These are phyloP conservation scores for Pachypanchax playfairii DNA, from an alignment of 2,113 vertebrate species.

Conservation along the genomic window DNA sequence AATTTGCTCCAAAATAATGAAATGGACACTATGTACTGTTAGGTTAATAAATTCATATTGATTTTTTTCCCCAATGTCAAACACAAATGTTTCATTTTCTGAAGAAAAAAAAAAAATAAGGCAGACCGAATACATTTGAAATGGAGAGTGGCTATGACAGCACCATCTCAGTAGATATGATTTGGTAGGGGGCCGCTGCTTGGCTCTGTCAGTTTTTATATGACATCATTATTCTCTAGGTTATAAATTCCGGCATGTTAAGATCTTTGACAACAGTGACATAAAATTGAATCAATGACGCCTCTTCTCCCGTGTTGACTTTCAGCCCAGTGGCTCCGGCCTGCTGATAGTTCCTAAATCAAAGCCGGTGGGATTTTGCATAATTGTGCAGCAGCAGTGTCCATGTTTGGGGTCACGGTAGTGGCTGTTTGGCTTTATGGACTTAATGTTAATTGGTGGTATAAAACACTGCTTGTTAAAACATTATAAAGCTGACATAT, in stretches of 20 bases:
- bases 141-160: conserved; percentile 61
- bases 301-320: conserved; percentile 52
- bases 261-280: conserved; percentile 83
- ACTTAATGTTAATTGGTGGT: conserved; percentile 68
- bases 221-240: conserved; percentile 83
- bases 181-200: conserved; percentile 39
- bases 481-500: conserved; percentile 51
- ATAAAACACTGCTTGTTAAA: conserved; percentile 75
- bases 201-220: conserved; percentile 81
- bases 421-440: conserved; percentile 57
- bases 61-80: conserved; percentile 73
- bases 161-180: conserved; percentile 43
- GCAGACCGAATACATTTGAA: conserved; percentile 58
- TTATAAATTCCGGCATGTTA: conserved; percentile 85
- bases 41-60: conserved; percentile 71
- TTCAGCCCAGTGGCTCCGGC: conserved; percentile 44
- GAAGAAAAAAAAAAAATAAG: conserved; percentile 45
- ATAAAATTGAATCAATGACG: conserved; percentile 85
- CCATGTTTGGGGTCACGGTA: conserved; percentile 29
- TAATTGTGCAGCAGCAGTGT: conserved; percentile 70
- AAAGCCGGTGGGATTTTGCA: conserved; percentile 77
- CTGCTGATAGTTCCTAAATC: conserved; percentile 79
- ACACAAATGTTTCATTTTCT: conserved; percentile 76
- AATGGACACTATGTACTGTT: conserved; percentile 50
- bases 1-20: conserved; percentile 68